Conservation (phyloP, 2,888 invertebrate genomes). For the Hymenopus coronatus region DNA sequence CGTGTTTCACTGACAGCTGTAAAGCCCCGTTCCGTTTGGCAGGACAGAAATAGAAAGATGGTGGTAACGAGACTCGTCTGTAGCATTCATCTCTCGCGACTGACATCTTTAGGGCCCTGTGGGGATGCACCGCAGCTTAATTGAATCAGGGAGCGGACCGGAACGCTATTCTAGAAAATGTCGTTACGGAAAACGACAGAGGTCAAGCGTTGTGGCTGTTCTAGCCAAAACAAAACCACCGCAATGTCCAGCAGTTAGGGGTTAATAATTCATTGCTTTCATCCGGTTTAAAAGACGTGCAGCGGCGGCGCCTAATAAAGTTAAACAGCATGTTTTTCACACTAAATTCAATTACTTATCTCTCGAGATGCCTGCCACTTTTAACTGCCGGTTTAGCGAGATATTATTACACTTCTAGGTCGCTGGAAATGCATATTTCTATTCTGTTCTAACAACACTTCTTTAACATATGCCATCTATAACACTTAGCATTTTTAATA, state of each 20-base stretch:
- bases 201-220: not conserved
- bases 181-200: not conserved
- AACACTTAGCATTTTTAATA: too few species aligned
- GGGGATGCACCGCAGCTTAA: not conserved
- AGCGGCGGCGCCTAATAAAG: not conserved
- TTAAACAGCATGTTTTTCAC: not conserved
- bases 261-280: not conserved
- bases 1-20: too few species aligned
- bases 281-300: not conserved
- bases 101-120: not conserved
- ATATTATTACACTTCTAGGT: too few species aligned
- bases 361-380: not conserved
- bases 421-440: too few species aligned
- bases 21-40: too few species aligned
- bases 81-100: not conserved
- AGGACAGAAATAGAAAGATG: not conserved
- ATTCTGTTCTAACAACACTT: too few species aligned
- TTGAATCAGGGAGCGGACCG: not conserved
- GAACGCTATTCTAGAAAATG: not conserved
- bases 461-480: too few species aligned
- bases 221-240: not conserved
- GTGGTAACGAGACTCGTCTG: not conserved
- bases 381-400: not conserved
- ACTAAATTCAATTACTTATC: not conserved
- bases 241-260: not conserved